Evolutionary conservation across 35 echinoderm and acorn worm genomes (phyloP).

Genomic region (Eucidaris tribuloides): DNA sequence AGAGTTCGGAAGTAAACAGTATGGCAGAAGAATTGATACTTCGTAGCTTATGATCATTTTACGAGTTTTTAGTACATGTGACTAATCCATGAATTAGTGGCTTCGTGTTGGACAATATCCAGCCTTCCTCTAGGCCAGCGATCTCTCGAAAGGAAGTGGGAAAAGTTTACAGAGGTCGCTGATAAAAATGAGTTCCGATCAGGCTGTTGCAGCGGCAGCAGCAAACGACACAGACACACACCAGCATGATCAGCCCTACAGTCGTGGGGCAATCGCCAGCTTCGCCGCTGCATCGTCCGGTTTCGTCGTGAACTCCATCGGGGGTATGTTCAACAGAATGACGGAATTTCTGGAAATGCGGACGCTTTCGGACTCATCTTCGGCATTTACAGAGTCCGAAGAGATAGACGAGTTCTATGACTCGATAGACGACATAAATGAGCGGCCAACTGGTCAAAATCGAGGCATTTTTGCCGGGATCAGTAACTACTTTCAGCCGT

Average conservation of each 20-base stretch:
- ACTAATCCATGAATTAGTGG: no score
- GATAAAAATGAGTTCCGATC: no score
- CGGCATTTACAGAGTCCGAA: slow-evolving; percentile 8
- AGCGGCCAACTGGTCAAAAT: background rate
- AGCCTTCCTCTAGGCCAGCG: no score
- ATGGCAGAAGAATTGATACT: no score
- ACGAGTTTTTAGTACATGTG: no score
- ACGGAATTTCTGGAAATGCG: slow-evolving; percentile 81
- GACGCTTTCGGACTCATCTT: slow-evolving; percentile 30
- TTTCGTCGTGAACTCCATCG: slow-evolving; percentile 3
- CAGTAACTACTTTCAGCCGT: slow-evolving; percentile 16
- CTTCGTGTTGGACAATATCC: no score
- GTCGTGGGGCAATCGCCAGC: slow-evolving; percentile 1
- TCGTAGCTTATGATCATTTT: no score
- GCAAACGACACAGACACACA: no score
- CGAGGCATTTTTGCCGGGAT: background rate
- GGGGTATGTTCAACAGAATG: slow-evolving; percentile 48
- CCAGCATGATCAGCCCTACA: background rate
- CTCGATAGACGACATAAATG: background rate
- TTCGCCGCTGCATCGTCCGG: background rate
- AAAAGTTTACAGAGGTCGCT: no score
- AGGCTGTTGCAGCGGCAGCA: no score
- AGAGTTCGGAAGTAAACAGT: no score
- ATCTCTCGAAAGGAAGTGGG: no score
- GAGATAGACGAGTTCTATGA: background rate